Evolutionary conservation across 2,888 invertebrate species (phyloP).

Genomic region (Acleris sparsana): DNA sequence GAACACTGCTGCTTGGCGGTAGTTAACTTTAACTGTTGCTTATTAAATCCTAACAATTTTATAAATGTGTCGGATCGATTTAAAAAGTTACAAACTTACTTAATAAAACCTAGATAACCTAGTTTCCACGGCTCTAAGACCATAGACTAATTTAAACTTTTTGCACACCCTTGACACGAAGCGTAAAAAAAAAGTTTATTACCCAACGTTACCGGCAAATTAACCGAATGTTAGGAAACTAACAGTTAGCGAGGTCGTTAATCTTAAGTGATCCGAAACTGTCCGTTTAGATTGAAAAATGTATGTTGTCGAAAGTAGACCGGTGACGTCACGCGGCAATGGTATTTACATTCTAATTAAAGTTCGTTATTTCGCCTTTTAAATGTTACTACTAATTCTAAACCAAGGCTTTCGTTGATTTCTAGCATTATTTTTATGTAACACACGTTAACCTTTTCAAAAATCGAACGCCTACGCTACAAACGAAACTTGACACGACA

Average conservation of each 20-base stretch:
- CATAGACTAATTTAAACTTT: slow-evolving; percentile 10
- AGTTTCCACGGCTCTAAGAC: background rate
- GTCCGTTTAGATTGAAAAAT: slow-evolving; percentile 67
- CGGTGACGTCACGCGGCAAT: slow-evolving; percentile 20
- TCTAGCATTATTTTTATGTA: slow-evolving; percentile 9
- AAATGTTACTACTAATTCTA: slow-evolving; percentile 4
- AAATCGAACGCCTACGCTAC: slow-evolving; percentile 20
- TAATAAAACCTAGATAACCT: background rate
- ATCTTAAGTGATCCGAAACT: slow-evolving; percentile 69
- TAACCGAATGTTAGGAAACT: slow-evolving; percentile 60
- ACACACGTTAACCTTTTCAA: slow-evolving; percentile 26
- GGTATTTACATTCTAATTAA: slow-evolving; percentile 21
- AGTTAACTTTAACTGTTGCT: background rate
- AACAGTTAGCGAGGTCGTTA: slow-evolving; percentile 68
- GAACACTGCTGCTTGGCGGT: too few relatives aligned
- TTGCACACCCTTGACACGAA: slow-evolving; percentile 21
- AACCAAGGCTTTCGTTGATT: too few relatives aligned
- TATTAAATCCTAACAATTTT: background rate
- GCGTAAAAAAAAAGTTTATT: slow-evolving; percentile 59
- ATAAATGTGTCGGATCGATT: background rate
- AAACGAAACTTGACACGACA: slow-evolving; percentile 15
- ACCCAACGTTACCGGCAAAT: slow-evolving; percentile 62
- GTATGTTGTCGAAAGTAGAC: slow-evolving; percentile 55
- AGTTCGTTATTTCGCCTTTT: slow-evolving; percentile 14
- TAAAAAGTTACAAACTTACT: background rate